Base-by-base conservation (phyloP, 1,140 invertebrate species). In the Platyura marginata region DNA sequence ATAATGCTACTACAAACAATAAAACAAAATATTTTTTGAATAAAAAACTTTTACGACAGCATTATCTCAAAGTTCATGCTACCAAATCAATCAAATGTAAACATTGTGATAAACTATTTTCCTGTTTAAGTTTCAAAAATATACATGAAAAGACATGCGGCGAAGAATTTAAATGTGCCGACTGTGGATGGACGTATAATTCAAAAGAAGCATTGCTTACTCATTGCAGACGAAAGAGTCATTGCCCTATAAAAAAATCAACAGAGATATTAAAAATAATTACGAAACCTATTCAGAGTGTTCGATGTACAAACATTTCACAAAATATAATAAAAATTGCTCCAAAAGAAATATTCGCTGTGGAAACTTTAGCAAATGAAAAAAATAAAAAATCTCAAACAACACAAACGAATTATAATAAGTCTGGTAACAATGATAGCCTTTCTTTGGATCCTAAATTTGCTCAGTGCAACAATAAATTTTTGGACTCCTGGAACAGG, bases 21-120 rank as follows among this genome's bases (percentile, higher is more conserved):
- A 10, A 37, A 21, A 23, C 20, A 16, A 47, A 42, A 39, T 18
- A 40, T 23, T 66, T 66, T 43, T 47, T 51, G 42, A 52, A 47
- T 21, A 42, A 64, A 1, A 61, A 62, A 19, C 41, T 51, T 8
- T 38, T 66, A 29, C 58, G 61, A 16, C 57, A 77, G 61, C 75
- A 77, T 50, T 76, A 71, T 46, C 57, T 73, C 35, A 77, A 76
- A 54, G 67, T 69, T 8, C 75, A 77, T 44, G 66, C 69, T 10
- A 58, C 64, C 10, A 76, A 73, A 55, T 64, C 50, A 6, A 66
- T 63, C 48, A 48, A 51, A 10, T 77, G 74, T 49, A 49, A 47
- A 3, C 51, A 50, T 19, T 77, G 75, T 45, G 49, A 61, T 2
- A 73, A 74, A 50, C 58, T 60, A 44, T 77, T 77, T 50, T 60